Evolutionary conservation across 1,140 invertebrate genomes (phyloP).

Genomic region (Panagrolaimus sp.): DNA sequence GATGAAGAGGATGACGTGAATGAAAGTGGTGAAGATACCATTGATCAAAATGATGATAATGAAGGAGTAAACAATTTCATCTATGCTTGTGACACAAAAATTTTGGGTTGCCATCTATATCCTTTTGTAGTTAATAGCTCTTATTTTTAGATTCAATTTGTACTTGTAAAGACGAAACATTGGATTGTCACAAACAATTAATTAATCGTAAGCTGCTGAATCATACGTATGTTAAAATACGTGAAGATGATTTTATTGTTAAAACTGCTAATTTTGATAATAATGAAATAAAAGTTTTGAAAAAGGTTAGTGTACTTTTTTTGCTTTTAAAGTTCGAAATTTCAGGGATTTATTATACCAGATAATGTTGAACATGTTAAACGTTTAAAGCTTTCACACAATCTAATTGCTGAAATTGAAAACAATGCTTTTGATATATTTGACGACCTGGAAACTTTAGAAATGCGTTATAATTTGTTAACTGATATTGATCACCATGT

Average conservation of each 20-base stretch:
- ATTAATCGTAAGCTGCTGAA: background rate
- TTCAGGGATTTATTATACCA: background rate
- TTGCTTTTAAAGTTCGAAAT: no score
- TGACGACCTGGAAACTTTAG: background rate
- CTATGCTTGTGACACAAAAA: background rate
- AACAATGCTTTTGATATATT: background rate
- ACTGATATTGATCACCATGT: background rate
- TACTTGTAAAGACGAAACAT: background rate
- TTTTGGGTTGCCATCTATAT: no score
- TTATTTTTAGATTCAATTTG: conserved; percentile 4
- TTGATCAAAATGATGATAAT: background rate
- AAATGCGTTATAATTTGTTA: background rate
- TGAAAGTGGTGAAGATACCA: background rate
- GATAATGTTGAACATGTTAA: background rate
- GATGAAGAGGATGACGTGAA: background rate
- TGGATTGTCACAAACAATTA: background rate
- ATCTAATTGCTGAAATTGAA: background rate
- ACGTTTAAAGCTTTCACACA: background rate
- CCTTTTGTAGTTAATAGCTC: no score
- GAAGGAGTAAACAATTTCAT: background rate
- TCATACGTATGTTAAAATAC: background rate
- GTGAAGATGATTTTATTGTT: background rate
- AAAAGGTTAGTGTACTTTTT: background rate
- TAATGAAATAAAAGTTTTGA: background rate
- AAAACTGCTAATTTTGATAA: background rate